Evolutionary conservation across 2,888 invertebrate genomes (phyloP), one percentile per base, ranked within the genome.

Genomic region (Argynnis bischoffii): DNA sequence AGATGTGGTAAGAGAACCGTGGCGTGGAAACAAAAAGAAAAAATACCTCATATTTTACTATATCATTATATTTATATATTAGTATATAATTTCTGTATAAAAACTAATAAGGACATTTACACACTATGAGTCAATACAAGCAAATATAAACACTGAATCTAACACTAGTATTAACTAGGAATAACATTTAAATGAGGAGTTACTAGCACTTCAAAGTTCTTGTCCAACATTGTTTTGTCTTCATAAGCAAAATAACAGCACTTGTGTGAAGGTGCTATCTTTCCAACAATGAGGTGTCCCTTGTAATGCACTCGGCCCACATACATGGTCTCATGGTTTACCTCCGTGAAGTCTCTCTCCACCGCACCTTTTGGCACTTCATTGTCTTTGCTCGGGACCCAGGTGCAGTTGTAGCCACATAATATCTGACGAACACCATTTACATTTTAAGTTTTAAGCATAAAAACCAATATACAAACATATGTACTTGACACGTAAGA

Each of bases 201-300:
- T 26, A 26, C 26, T 18, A 53, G 18, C 8, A 53, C 53, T 21
- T 53, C 53, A 14, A 21, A 53, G 18, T 14, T 18, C 13, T 3
- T 11, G 3, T 18, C 13, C 4, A 0, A 2, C 21, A 53, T 6
- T 18, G 16, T 18, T 13, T 3, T 53, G 2, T 18, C 41, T 0
- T 11, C 16, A 64, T 77, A 97, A 55, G 97, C 89, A 16, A 97
- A 84, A 78, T 97, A 97, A 74, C 95, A 95, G 0, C 94, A 94
- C 55, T 94, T 95, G 79, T 97, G 97, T 21, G 95, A 94, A 0
- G 82, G 79, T 16, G 6, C 66, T 89, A 96, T 86, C 88, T 97
- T 97, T n/a, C 97, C 98, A 54, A 97, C 96, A 77, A 97, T 94
- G 5, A 96, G 82, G 63, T 94, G 95, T 16, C 95, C 95, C 74